Base-by-base conservation (phyloP, 1,140 invertebrate genomes). In the Zaprionus vittiger region DNA sequence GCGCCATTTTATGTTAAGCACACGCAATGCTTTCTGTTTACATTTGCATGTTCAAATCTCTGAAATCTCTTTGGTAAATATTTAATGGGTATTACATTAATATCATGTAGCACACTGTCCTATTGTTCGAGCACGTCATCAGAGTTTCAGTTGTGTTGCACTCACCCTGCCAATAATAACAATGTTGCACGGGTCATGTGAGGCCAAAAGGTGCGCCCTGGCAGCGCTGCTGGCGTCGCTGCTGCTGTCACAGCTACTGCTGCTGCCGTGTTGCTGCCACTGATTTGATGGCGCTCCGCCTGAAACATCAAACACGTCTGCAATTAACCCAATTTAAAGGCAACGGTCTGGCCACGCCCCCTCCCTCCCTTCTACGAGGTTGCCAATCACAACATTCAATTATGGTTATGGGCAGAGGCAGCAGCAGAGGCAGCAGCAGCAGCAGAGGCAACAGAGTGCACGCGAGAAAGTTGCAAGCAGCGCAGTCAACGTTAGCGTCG, bases 371-470 rank as follows among this genome's bases (percentile, higher is more conserved):
- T 28, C 26, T 22, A 7, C 57, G 52, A 28, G 20, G 44, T 31
- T 68, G 57, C 38, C 82, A 85, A 83, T 85, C 78, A 84, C 68
- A 87, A 77, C 84, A 81, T 79, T 84, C 85, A 87, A 84, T 89
- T 89, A 87, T 81, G 54, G 64, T 78, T 83, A 77, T 73, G 78
- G 66, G 24, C 65, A 68, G 17, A 20, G 22, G 47, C 47, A 52
- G 17, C 4, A 4, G 17, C 64, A 22, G 49, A 24, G 28, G 28
- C 41, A 70, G 17, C 62, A 52, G 59, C 34, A 28, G 38, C 28
- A 62, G 47, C 67, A 81, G 41, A 55, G 72, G 57, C 62, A 55
- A 59, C 69, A 64, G 70, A 70, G 61, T 87, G 80, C 73, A 61
- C 34, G 64, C 59, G 20, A 56, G 22, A 31, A 38, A 63, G 67